These are phyloP conservation scores for Telmatherina bonti DNA, from an alignment of 2,797 vertebrate genomes.

Conservation along the genomic window DNA sequence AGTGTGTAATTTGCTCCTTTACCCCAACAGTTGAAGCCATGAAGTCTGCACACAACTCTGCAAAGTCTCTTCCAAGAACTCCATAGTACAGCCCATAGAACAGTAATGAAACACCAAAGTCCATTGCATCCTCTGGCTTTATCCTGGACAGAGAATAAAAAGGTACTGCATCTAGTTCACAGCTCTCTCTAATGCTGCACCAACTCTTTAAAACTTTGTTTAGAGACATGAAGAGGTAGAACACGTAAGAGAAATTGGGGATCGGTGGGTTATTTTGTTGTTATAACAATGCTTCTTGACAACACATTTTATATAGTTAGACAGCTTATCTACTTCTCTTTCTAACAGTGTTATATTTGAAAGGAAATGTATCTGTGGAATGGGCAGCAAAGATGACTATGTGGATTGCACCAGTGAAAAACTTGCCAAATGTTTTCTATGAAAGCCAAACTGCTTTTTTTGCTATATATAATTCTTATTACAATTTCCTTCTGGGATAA, in stretches of 20 bases:
- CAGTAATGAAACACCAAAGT: constrained; percentile 96
- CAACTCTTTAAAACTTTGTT: not conserved
- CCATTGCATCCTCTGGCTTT: constrained; percentile 98
- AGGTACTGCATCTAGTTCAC: constrained; percentile 1
- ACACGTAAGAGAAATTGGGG: too few relatives aligned
- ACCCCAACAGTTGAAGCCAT: constrained; percentile 99
- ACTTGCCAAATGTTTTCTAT: too few relatives aligned
- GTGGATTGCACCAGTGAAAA: too few relatives aligned
- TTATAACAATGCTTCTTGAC: not conserved
- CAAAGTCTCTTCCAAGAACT: constrained; percentile 96
- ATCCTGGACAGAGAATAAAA: constrained; percentile 81
- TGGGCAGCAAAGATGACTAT: too few relatives aligned
- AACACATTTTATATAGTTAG: not conserved
- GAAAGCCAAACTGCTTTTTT: too few relatives aligned
- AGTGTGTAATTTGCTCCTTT: constrained; percentile 47
- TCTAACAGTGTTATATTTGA: not conserved
- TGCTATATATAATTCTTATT: not conserved
- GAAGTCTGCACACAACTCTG: constrained; percentile 98
- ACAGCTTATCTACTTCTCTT: not conserved
- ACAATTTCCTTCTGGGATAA: not conserved
- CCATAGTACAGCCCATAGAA: constrained; percentile 99
- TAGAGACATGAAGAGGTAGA: not conserved
- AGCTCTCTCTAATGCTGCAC: not conserved
- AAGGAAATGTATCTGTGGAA: not conserved
- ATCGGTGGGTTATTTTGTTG: not conserved